Evolutionary conservation across 2,888 invertebrate genomes (phyloP), one percentile per base, ranked within the genome.

Genomic region (Pseudococcus longispinus): DNA sequence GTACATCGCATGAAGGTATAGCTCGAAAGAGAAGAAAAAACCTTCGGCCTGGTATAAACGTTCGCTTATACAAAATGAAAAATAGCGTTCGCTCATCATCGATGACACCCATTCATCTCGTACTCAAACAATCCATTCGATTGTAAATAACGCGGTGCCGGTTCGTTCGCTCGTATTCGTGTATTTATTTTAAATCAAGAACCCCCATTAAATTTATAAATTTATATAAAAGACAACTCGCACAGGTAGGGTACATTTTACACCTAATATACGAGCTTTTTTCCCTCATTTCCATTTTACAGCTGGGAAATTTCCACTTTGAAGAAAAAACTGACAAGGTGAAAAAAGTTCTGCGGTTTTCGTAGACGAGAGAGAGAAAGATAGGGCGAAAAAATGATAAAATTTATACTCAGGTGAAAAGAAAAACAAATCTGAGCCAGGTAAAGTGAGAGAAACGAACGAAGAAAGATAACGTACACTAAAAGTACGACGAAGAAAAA

Each of bases 31-130:
- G 9, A 60, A 60, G 23, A 60, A 60, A 60, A 60, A 60, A 60
- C 20, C 60, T 9, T 37, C 37, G 37, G 8, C 23, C 23, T n/a
- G n/a, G n/a, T n/a, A 23, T 60, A 70, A 70, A 70, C 70, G 29
- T 29, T 29, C 70, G 70, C 70, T 29, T 70, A 15, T 65, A 65
- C 26, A 29, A 37, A 80, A 80, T 80, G 77, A 80, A 80, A 80
- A 80, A 80, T 80, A 42, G 42, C 77, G 77, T 80, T 80, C 77
- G 37, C 77, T 80, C 77, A 80, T 80, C 77, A 80, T 42, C 77
- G 77, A 80, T 18, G 77, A 80, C 77, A 80, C 18, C 42, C 77
- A 80, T 80, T 80, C 42, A 80, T 80, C 77, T 80, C 42, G 11
- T 23, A 32, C 77, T 42, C 77, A 42, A 80, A 80, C 77, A 37